Conservation (phyloP, 2,797 vertebrate genomes). For the Myiothlypis coronata region DNA sequence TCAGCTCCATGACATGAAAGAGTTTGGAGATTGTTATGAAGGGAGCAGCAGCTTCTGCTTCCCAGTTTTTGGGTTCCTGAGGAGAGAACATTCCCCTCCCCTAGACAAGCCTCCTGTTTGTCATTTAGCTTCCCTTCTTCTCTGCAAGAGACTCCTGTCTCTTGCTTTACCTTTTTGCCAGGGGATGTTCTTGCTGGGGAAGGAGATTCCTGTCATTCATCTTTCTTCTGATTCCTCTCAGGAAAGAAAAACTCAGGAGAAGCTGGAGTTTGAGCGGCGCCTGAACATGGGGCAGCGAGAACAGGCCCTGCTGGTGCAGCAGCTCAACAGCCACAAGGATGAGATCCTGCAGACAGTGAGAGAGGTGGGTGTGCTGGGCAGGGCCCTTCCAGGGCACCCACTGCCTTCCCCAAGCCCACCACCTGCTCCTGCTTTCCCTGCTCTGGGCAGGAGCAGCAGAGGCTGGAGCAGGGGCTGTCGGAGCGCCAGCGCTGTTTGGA, state of each 20-base stretch:
- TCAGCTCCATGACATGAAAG: neutral
- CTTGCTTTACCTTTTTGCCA: neutral
- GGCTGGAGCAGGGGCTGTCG: conserved; percentile 82
- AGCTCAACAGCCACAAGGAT: conserved; percentile 82
- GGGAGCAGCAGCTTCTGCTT: neutral
- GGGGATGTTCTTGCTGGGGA: neutral
- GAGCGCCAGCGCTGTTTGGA: conserved; percentile 84
- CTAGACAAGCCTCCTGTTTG: neutral
- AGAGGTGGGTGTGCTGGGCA: conserved; percentile 73
- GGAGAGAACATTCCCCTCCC: neutral
- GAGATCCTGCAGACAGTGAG: conserved; percentile 86
- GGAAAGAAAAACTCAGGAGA: conserved; percentile 88
- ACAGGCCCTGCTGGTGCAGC: conserved; percentile 83
- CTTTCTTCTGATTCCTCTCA: conserved; percentile 19
- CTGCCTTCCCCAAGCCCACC: neutral
- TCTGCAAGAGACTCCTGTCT: neutral
- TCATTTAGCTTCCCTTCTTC: neutral
- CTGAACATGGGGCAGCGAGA: conserved; percentile 83
- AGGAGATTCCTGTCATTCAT: neutral
- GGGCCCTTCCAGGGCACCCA: neutral
- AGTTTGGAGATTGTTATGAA: neutral
- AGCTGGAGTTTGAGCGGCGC: conserved; percentile 87
- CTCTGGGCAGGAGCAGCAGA: conserved; percentile 82
- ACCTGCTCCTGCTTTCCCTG: neutral
- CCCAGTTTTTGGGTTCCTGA: neutral